Conservation (phyloP, 1,140 invertebrate genomes). For the Sitobion miscanthi region DNA sequence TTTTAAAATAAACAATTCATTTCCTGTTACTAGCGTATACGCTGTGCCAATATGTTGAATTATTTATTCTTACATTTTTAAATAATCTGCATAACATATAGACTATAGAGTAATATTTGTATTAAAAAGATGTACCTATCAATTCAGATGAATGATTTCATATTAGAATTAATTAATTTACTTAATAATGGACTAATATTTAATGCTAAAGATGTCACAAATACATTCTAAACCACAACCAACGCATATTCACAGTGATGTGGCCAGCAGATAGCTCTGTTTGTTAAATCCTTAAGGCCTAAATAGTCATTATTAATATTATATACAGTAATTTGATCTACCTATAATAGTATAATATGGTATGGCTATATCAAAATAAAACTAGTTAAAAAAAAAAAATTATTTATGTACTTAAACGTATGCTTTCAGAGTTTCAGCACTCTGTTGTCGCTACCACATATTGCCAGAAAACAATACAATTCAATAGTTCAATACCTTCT, state of each 20-base stretch:
- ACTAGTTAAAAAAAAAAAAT: no score
- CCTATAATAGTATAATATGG: no score
- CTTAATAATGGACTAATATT: background rate
- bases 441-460: no score
- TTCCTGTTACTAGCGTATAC: background rate
- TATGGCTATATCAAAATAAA: background rate
- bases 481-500: no score
- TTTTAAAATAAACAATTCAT: slow-evolving; percentile 3
- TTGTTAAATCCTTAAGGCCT: no score
- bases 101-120: background rate
- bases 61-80: background rate
- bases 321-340: no score
- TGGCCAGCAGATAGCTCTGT: no score
- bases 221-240: background rate
- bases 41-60: background rate
- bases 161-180: background rate
- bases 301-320: no score
- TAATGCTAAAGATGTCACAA: background rate
- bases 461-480: no score
- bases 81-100: background rate
- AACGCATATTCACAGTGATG: background rate
- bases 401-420: no score
- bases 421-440: no score
- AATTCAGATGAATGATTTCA: background rate
- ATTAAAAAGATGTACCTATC: slow-evolving; percentile 3